Base-by-base conservation (phyloP, 2,113 vertebrate genomes). In the Centropus unirufus region DNA sequence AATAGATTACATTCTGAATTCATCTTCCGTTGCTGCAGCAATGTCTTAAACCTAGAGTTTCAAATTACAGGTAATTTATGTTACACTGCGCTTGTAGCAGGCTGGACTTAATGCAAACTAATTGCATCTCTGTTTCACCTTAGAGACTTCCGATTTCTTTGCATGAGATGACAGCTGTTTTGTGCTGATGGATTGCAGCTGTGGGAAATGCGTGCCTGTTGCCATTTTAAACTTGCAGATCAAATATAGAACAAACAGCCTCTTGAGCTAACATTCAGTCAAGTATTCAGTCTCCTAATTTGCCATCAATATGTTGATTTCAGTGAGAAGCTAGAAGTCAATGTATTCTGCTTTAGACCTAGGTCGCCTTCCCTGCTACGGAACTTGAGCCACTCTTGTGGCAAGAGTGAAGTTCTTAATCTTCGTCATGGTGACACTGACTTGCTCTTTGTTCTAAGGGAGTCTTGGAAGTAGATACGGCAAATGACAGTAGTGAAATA, bases 161-260 rank as follows among this genome's bases (percentile, higher is more conserved):
- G 93, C 92, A 78, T 87, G 92, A 95, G 92, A 84, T 93, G 96
- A 93, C 95, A 96, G 95, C 96, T 96, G 96, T 47, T 97, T 94
- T 90, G 92, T 80, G 91, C 76, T 95, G 93, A 96, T 97, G 96
- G 93, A 96, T 92, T 90, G 93, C 95, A 96, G 95, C 96, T 92
- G 92, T 87, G 96, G 93, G 95, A 93, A 94, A 70, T 26, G 51
- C 3, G 59, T 96, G 88, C 94, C 90, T 94, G 90, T 95, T 96
- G 90, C 94, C 95, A 91, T 96, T 96, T 95, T 92, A 94, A 93
- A 90, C 88, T 96, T 75, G 88, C 83, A 87, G 90, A 92, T 94
- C 94, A 95, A 84, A 95, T 95, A 90, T 70, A 96, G 93, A 94
- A 34, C 83, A 95, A 94, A 34, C 83, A 95, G 83, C 81, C 91